Base-by-base conservation (phyloP, 2,113 vertebrate genomes). In the Grantiella picta region DNA sequence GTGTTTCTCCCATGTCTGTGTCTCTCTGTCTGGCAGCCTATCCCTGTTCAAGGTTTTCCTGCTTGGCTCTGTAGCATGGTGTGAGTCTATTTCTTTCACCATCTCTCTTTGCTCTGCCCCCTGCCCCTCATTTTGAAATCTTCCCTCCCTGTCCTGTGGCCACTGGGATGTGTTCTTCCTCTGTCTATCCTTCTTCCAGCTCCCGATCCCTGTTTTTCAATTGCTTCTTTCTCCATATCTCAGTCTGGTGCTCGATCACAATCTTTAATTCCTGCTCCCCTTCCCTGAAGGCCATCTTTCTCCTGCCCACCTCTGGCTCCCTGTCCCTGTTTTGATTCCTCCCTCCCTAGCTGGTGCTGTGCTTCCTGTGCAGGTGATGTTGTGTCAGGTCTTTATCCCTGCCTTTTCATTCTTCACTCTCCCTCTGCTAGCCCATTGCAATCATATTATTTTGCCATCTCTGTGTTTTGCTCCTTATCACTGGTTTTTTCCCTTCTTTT, bases 1-100 rank as follows among this genome's bases (percentile, higher is more conserved):
- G 27, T 38, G 38, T 78, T 78, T 61, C 28, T 86, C 19, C 24
- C 12, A 12, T 33, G 33, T 52, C 24, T 3, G 5, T 25, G 11
- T 47, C 28, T 45, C 45, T 38, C 54, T 60, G 47, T 52, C 36
- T 0, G 0, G 23, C 0, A 0, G 10, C 5, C 23, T 17, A 29
- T 61, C 47, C 64, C 12, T 79, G 28, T 70, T 63, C 28, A 54
- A n/a, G 47, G 65, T 47, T 33, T 68, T 76, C 27, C 63, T 59
- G 22, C 53, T 68, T 76, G 63, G 31, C 11, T 44, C 14, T 44
- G 9, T 18, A 36, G 22, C 17, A 77, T 18, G 17, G 72, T 52
- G 21, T 33, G 36, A 77, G 9, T 25, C 49, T 84, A 2, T 56
- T 54, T 65, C 45, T 44, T 33, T 68, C 72, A 27, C 11, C 27